Conservation (phyloP, 2,113 vertebrate genomes). For the Cromileptes altivelis region DNA sequence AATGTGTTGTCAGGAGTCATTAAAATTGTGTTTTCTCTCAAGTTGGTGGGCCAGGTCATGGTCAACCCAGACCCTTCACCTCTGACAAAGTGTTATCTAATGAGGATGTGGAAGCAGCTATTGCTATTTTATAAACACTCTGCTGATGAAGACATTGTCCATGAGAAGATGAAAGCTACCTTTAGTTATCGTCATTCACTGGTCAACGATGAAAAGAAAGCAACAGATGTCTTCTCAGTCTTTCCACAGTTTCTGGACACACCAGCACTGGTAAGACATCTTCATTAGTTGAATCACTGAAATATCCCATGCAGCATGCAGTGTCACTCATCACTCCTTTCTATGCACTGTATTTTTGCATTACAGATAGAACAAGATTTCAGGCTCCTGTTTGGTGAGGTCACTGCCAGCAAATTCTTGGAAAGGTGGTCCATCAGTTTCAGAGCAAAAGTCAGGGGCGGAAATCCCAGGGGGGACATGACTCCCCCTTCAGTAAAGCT, state of each 20-base stretch:
- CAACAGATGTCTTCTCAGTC: slow-evolving; percentile 20
- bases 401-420: slow-evolving; percentile 34
- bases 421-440: slow-evolving; percentile 25
- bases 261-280: slow-evolving; percentile 25
- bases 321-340: slow-evolving; percentile 15
- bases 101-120: slow-evolving; percentile 30
- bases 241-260: too few relatives aligned
- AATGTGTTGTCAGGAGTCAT: background rate
- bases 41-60: slow-evolving; percentile 23
- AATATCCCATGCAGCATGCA: background rate
- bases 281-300: slow-evolving; percentile 2
- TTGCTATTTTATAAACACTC: slow-evolving; percentile 29
- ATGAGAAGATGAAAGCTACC: slow-evolving; percentile 31
- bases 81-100: slow-evolving; percentile 1
- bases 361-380: slow-evolving; percentile 21
- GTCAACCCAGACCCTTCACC: background rate
- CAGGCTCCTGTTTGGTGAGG: slow-evolving; percentile 20
- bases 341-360: background rate
- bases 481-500: too few relatives aligned
- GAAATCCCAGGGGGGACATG: too few relatives aligned
- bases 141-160: slow-evolving; percentile 32
- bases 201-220: slow-evolving; percentile 24
- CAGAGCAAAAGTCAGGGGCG: background rate
- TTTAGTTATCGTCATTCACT: slow-evolving; percentile 12
- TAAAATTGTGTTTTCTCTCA: slow-evolving; percentile 2